Conservation (phyloP, 64 coral and sea anemone species). For the Pocillopora verrucosa region DNA sequence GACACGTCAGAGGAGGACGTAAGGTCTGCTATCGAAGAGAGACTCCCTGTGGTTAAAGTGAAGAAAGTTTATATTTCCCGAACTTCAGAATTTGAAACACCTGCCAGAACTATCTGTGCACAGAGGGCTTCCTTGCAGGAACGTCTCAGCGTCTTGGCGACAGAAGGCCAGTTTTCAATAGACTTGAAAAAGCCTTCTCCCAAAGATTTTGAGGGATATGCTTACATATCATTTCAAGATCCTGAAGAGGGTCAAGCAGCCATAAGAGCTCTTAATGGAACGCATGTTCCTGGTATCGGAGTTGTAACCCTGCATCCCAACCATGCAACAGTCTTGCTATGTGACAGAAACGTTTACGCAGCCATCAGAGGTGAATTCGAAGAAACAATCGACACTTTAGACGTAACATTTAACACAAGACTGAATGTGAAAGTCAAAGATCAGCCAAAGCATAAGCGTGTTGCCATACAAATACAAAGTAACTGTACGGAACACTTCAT, state of each 20-base stretch:
- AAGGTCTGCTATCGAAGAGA: slow-evolving; percentile 26
- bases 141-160: neutral
- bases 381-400: neutral
- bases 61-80: slow-evolving; percentile 16
- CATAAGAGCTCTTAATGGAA: slow-evolving; percentile 23
- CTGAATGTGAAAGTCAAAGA: slow-evolving; percentile 3
- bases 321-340: neutral
- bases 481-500: slow-evolving; percentile 44
- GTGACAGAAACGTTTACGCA: neutral
- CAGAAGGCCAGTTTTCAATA: neutral
- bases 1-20: slow-evolving; percentile 28
- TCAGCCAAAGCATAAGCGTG: neutral
- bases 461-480: slow-evolving; percentile 22
- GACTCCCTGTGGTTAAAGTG: neutral
- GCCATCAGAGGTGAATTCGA: slow-evolving; percentile 8
- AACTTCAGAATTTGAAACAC: slow-evolving; percentile 21
- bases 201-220: neutral
- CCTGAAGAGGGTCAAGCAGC: slow-evolving; percentile 19
- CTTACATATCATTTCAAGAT: slow-evolving; percentile 10
- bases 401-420: neutral
- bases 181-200: neutral
- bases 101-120: neutral
- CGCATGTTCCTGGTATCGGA: neutral
- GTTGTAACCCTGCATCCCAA: neutral
- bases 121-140: slow-evolving; percentile 11